These are phyloP conservation scores for Nycticebus coucang DNA, from an alignment of 2,113 vertebrate genomes.

Conservation along the genomic window DNA sequence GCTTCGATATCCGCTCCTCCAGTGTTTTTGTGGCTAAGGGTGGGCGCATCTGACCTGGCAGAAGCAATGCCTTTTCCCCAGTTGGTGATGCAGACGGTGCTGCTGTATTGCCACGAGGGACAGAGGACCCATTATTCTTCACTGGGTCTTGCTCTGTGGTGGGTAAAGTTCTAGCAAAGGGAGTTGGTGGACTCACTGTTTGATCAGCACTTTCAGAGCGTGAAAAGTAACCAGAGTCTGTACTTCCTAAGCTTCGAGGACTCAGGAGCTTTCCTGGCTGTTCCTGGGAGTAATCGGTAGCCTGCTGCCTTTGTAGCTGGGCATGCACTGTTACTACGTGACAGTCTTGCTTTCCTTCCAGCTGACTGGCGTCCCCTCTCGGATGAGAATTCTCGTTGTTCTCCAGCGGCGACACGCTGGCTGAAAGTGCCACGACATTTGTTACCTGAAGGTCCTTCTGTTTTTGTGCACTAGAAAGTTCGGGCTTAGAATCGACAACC, in stretches of 20 bases:
- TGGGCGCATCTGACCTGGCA: constrained; percentile 92
- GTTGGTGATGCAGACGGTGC: constrained; percentile 87
- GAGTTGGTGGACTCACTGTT: constrained; percentile 94
- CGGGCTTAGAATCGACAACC: constrained; percentile 87
- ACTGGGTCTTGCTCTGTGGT: constrained; percentile 88
- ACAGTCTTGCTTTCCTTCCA: constrained; percentile 89
- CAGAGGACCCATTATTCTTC: constrained; percentile 83
- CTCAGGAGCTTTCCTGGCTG: constrained; percentile 95
- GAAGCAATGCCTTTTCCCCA: constrained; percentile 85
- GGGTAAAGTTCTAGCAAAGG: constrained; percentile 91
- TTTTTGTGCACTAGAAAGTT: constrained; percentile 88
- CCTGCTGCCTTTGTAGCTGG: constrained; percentile 97
- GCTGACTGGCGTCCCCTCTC: constrained; percentile 83
- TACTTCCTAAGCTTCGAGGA: constrained; percentile 97
- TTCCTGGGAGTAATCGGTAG: constrained; percentile 95
- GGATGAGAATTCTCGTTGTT: constrained; percentile 85
- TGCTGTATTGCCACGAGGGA: constrained; percentile 75
- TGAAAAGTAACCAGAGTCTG: constrained; percentile 98
- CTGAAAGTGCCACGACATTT: constrained; percentile 82
- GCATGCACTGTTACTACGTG: constrained; percentile 87
- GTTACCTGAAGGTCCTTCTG: constrained; percentile 89
- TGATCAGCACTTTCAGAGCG: constrained; percentile 98
- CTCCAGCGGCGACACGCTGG: constrained; percentile 87
- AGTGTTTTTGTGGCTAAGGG: constrained; percentile 95
- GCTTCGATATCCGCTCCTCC: constrained; percentile 96